A percentile compares a stretch with the other conserved stretches of the same genome.
Evolutionary conservation across 2,797 vertebrate species (phyloP).

Genomic region (Mormyrops attenuatus): DNA sequence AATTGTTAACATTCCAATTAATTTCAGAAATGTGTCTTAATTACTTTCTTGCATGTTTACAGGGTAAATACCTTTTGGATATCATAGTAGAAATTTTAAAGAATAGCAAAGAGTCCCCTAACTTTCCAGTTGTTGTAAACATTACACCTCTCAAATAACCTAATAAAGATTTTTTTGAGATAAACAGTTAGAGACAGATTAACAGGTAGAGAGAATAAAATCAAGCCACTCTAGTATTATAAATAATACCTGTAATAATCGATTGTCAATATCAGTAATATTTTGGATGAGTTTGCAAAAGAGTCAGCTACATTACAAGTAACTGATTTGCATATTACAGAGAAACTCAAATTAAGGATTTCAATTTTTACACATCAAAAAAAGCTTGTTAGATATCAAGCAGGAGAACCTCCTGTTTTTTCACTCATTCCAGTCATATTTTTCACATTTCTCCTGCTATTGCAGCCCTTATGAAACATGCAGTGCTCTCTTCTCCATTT

Average conservation of each 20-base stretch:
- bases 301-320: neutral
- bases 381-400: neutral
- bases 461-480: constrained; percentile 66
- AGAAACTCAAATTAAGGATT: neutral
- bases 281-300: neutral
- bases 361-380: neutral
- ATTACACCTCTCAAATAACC: neutral
- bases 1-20: constrained; percentile 58
- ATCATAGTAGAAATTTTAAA: constrained; percentile 38
- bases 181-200: neutral
- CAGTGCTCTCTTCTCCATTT: constrained; percentile 70
- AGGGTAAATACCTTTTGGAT: constrained; percentile 1
- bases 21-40: constrained; percentile 63
- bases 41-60: constrained; percentile 38
- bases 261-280: neutral
- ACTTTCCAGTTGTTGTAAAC: neutral
- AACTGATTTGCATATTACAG: neutral
- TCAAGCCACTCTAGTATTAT: neutral
- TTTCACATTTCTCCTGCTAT: constrained; percentile 60
- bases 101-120: constrained; percentile 18
- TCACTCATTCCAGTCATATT: constrained; percentile 22
- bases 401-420: constrained; percentile 48
- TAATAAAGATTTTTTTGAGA: neutral
- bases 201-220: neutral
- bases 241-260: neutral